Evolutionary conservation across 2,113 vertebrate species (phyloP), one percentile per base, ranked within the genome.

Genomic region (Macquaria ambigua): DNA sequence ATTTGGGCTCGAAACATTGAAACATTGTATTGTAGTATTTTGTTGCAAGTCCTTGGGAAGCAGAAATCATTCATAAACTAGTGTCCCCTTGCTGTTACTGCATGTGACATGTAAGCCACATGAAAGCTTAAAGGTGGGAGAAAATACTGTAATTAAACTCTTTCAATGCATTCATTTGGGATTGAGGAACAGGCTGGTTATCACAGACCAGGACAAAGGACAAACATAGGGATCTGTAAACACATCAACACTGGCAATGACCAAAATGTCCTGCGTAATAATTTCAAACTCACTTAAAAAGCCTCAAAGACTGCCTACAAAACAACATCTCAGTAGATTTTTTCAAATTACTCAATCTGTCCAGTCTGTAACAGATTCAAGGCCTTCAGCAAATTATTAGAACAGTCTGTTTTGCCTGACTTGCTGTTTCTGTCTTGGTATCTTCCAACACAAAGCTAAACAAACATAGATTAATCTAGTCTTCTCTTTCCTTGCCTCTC

Each of bases 401-500:
- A 50, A 46, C 21, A 53, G 37, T 67, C 14, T 66, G 46, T 53
- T 66, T 68, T 14, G 4, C 16, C 12, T 10, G 9, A 46, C 37
- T 53, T 39, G 1, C 25, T 37, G 56, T 81, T 46, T 74, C 39
- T 31, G 56, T 68, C 37, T 71, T 48, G 15, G 10, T 48, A 66
- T 43, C 61, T 41, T 31, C 7, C 4, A 67, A 52, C 0, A 5
- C 15, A 39, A 68, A 28, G 10, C 4, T 2, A 39, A 75, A 70
- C 21, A 31, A 50, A 34, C 3, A 81, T 12, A 1, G 43, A 61
- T 74, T 15, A 18, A 67, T n/a, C 7, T 52, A 14, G 5, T 62
- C 8, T 66, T 74, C 48, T 82, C 55, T 79, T 58, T 48, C 41
- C 43, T 76, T 25, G 66, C 52, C 55, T 62, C 43, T 86, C 64